phyloP scores from a whole-genome alignment of 2,113 vertebrate genomes.

The Lanius collurio region DNA sequence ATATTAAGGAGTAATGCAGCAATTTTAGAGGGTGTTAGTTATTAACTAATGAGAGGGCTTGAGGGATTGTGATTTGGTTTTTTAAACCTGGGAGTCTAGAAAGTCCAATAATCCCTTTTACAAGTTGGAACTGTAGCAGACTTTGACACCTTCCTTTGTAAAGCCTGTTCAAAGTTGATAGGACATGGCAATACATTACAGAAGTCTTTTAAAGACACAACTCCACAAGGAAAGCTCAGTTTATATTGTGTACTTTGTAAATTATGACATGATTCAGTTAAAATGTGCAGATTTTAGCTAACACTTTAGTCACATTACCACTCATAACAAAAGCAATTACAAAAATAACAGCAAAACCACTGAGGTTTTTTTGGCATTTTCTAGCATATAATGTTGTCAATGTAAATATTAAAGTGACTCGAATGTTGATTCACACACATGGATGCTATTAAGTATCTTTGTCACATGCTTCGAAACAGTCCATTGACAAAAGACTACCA shows the following conservation, averaged over 20 bases:
- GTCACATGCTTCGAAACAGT: not conserved
- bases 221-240: not conserved
- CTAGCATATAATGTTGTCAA: not conserved
- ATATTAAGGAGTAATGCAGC: not conserved
- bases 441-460: not conserved
- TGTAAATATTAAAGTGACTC: not conserved
- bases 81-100: not conserved
- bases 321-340: not conserved
- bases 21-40: not conserved
- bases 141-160: not conserved
- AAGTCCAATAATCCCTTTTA: not conserved
- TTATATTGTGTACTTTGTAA: not conserved
- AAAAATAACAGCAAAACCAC: not conserved
- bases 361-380: not conserved
- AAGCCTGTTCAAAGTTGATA: not conserved
- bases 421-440: not conserved
- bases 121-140: not conserved
- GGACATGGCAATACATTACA: not conserved
- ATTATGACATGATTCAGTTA: not conserved
- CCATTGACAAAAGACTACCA: not conserved
- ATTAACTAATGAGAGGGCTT: not conserved
- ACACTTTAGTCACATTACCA: not conserved
- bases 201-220: not conserved
- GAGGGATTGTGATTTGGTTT: rapidly evolving
- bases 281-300: not conserved